Conservation (phyloP, 2,797 vertebrate genomes). For the Zenarchopterus dispar region DNA sequence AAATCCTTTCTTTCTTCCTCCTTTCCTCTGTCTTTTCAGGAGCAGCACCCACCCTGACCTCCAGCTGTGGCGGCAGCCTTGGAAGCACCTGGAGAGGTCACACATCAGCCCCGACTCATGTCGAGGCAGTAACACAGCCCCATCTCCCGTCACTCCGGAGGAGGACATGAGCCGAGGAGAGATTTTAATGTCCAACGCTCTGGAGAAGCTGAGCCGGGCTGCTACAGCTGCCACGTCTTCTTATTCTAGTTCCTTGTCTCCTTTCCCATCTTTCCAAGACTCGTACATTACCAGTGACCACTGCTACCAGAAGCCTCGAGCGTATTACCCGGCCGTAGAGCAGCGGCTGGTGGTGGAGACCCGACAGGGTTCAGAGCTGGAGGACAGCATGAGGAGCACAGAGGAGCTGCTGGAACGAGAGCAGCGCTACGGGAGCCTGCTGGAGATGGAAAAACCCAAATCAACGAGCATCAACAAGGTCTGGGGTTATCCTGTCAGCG, state of each 20-base stretch:
- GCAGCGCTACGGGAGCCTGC: slow-evolving; percentile 77
- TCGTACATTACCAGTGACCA: slow-evolving; percentile 97
- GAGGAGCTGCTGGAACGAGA: slow-evolving; percentile 88
- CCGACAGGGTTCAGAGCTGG: slow-evolving; percentile 86
- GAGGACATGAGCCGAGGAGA: slow-evolving; percentile 76
- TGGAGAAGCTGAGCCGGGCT: slow-evolving; percentile 83
- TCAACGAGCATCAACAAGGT: slow-evolving; percentile 77
- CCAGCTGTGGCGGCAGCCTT: slow-evolving; percentile 93
- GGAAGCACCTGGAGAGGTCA: slow-evolving; percentile 88
- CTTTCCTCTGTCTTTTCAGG: slow-evolving; percentile 65
- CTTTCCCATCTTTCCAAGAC: slow-evolving; percentile 87
- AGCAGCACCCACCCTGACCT: slow-evolving; percentile 91
- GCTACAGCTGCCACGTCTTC: slow-evolving; percentile 65
- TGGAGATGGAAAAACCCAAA: slow-evolving; percentile 72
- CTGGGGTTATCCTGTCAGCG: not conserved
- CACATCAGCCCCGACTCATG: slow-evolving; percentile 71
- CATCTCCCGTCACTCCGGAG: slow-evolving; percentile 63
- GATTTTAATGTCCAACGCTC: slow-evolving; percentile 83
- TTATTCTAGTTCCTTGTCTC: slow-evolving; percentile 66
- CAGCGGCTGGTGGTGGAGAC: slow-evolving; percentile 96
- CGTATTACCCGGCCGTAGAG: slow-evolving; percentile 93
- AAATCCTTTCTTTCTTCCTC: not conserved
- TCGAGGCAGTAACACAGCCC: slow-evolving; percentile 52
- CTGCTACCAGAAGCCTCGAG: slow-evolving; percentile 96
- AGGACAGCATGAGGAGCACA: slow-evolving; percentile 87